Evolutionary conservation across 2,113 vertebrate genomes (phyloP).

Genomic region (Arenaria interpres): DNA sequence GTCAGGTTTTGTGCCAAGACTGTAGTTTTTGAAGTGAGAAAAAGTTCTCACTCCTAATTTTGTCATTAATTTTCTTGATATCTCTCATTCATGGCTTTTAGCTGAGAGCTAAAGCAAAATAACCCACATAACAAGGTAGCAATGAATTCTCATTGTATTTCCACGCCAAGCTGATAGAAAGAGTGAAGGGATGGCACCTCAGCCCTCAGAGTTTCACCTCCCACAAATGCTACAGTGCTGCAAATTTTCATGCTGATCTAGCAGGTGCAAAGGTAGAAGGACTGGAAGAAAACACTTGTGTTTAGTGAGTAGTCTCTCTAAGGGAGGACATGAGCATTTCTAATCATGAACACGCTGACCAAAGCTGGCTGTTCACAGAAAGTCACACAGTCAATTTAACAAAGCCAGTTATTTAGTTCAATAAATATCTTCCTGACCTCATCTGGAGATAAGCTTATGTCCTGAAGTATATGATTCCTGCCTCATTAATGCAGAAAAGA

Average conservation of each 20-base stretch:
- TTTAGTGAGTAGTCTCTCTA: background rate
- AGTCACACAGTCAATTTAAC: background rate
- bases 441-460: background rate
- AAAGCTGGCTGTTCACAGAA: background rate
- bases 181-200: background rate
- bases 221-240: background rate
- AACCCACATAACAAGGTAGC: background rate
- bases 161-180: background rate
- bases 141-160: background rate
- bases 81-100: background rate
- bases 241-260: background rate
- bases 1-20: background rate
- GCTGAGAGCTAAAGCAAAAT: background rate
- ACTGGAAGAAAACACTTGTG: background rate
- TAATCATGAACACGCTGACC: background rate
- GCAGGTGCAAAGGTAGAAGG: background rate
- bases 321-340: background rate
- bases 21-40: background rate
- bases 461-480: background rate
- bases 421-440: background rate
- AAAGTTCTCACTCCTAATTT: background rate
- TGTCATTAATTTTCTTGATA: background rate
- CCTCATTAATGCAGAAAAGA: background rate
- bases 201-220: background rate
- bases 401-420: background rate